Conservation (phyloP, 2,113 vertebrate genomes). For the Lota lota region DNA sequence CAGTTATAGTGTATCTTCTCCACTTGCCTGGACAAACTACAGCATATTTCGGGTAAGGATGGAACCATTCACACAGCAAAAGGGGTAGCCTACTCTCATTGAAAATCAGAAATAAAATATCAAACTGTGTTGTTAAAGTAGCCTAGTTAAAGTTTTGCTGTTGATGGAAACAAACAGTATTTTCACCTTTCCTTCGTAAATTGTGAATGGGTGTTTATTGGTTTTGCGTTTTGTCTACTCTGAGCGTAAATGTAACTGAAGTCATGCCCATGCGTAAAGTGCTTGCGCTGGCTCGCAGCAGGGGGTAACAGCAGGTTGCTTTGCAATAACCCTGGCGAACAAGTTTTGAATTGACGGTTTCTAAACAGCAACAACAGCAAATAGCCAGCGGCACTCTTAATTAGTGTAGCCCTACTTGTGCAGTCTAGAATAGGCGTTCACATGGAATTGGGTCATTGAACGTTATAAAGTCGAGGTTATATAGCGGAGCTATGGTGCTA, state of each 20-base stretch:
- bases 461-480: too few species aligned
- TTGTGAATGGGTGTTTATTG: neutral
- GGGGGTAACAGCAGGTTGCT: neutral
- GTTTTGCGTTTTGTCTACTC: neutral
- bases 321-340: neutral
- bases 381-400: too few species aligned
- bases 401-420: too few species aligned
- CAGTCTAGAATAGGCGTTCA: too few species aligned
- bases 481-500: too few species aligned
- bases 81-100: neutral
- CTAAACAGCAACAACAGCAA: too few species aligned
- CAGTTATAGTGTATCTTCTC: slow-evolving; percentile 80
- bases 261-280: neutral
- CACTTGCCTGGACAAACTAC: slow-evolving; percentile 75
- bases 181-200: too few species aligned
- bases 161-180: too few species aligned
- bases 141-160: too few species aligned
- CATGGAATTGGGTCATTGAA: too few species aligned
- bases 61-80: slow-evolving; percentile 19
- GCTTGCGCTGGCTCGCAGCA: neutral
- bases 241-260: neutral
- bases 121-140: too few species aligned
- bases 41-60: slow-evolving; percentile 85
- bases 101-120: neutral
- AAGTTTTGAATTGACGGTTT: too few species aligned